Evolutionary conservation across 1,140 invertebrate species (phyloP).

Genomic region (Bombus confusus): DNA sequence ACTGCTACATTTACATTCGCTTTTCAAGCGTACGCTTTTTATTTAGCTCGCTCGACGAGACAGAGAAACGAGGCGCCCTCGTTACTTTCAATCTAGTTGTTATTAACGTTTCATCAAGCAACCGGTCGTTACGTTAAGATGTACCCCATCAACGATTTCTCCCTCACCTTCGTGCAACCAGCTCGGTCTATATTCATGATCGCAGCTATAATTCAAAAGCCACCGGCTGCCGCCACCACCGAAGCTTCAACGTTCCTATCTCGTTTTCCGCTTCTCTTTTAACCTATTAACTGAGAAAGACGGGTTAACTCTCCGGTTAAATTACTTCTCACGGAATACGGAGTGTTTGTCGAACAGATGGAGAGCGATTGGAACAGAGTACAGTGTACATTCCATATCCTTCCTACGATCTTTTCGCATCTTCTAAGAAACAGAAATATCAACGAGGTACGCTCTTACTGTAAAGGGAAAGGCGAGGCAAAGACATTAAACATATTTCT

Average conservation of each 20-base stretch:
- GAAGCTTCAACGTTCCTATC: slow-evolving; percentile 4
- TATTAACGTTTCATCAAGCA: slow-evolving; percentile 34
- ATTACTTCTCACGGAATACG: not conserved
- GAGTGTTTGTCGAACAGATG: not conserved
- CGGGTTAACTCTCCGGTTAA: not conserved
- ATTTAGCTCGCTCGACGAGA: not conserved
- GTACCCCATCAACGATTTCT: slow-evolving; percentile 53
- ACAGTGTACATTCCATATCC: no score
- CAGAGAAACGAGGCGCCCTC: slow-evolving; percentile 13
- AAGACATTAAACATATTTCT: no score
- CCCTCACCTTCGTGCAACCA: slow-evolving; percentile 32
- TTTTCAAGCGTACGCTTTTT: not conserved
- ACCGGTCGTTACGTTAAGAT: slow-evolving; percentile 29
- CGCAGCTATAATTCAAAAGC: slow-evolving; percentile 42
- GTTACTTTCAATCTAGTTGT: slow-evolving; percentile 20
- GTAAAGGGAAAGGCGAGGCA: no score
- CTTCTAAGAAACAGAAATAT: no score
- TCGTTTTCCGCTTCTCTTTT: not conserved
- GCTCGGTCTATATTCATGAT: slow-evolving; percentile 36
- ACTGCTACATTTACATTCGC: no score
- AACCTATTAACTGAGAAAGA: not conserved
- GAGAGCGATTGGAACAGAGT: no score
- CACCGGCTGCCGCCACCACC: not conserved
- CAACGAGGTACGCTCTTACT: no score
- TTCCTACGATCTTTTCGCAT: no score